Conservation (phyloP, 2,113 vertebrate genomes). For the Colinus virginianus region DNA sequence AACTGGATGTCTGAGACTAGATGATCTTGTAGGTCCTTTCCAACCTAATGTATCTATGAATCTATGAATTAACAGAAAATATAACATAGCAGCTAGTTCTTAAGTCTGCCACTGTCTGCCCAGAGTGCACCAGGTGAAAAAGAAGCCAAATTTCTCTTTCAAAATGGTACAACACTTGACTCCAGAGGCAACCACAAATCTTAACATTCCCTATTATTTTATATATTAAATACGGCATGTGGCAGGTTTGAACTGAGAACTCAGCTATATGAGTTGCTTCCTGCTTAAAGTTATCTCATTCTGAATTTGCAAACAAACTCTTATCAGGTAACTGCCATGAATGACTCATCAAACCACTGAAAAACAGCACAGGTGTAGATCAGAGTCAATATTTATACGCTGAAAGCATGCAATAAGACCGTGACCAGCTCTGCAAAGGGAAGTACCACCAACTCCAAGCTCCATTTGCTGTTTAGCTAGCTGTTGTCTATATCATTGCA, state of each 20-base stretch:
- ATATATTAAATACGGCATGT: neutral
- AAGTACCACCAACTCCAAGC: neutral
- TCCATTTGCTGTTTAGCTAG: neutral
- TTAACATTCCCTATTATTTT: neutral
- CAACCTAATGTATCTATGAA: too few relatives aligned
- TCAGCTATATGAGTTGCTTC: neutral
- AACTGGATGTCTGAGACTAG: neutral
- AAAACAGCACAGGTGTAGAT: neutral
- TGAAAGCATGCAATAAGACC: neutral
- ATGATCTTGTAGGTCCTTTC: too few relatives aligned
- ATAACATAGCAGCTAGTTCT: neutral
- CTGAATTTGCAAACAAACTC: neutral
- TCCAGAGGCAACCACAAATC: neutral
- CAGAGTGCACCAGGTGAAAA: neutral
- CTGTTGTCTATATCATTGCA: neutral
- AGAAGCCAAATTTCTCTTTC: neutral
- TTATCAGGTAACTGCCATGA: neutral
- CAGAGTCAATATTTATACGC: neutral
- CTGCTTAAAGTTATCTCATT: neutral
- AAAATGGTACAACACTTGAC: neutral
- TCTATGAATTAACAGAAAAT: neutral
- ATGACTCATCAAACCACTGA: neutral
- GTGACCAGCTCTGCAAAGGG: neutral
- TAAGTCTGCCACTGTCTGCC: neutral
- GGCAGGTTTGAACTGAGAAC: neutral